These are phyloP conservation scores for Melopsittacus undulatus DNA, from an alignment of 2,797 vertebrate genomes.

Conservation along the genomic window DNA sequence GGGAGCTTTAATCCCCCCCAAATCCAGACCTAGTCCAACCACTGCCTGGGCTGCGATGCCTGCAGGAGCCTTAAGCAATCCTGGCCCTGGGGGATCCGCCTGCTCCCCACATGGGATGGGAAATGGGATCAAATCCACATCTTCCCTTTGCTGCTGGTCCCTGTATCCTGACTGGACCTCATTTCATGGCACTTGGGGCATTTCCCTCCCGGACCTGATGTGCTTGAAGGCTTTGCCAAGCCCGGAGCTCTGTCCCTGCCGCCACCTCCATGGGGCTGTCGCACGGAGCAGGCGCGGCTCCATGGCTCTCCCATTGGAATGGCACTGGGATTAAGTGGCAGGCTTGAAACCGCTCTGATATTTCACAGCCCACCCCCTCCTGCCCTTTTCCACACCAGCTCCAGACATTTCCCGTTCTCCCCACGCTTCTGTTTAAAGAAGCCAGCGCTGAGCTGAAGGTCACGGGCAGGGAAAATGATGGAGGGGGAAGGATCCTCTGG, in stretches of 20 bases:
- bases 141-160: not conserved
- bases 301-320: not conserved
- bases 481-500: not conserved
- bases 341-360: not conserved
- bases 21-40: not conserved
- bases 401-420: constrained; percentile 65
- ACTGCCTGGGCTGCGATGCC: not conserved
- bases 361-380: constrained; percentile 70
- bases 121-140: not conserved
- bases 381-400: constrained; percentile 67
- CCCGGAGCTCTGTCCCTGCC: not conserved
- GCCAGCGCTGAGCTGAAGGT: constrained; percentile 49
- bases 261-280: not conserved
- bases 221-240: not conserved
- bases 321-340: constrained; percentile 47
- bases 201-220: not conserved
- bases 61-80: not conserved
- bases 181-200: fast-evolving
- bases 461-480: not conserved
- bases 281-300: not conserved
- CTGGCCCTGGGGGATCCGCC: not conserved
- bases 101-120: not conserved
- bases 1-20: not conserved
- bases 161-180: fast-evolving
- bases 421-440: constrained; percentile 48